Evolutionary conservation across 2,797 vertebrate species (phyloP), one percentile per base, ranked within the genome.

Genomic region (Thripadectes ignobilis): DNA sequence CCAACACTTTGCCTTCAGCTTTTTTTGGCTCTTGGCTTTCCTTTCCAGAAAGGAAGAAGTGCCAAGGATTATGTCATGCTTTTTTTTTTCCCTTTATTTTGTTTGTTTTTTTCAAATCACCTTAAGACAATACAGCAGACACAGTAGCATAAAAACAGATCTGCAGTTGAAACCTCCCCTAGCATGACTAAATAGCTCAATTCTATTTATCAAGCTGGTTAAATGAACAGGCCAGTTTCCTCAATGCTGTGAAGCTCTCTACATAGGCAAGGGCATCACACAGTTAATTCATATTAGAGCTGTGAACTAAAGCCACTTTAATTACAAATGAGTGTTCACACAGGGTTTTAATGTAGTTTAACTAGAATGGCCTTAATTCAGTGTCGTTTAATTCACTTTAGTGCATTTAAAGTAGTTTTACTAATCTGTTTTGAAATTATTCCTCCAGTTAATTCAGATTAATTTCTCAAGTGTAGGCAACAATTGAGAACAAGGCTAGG

Each of bases 371-470:
- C 59, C 88, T 92, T 82, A 95, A 91, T 92, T 96, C 93, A 84
- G 83, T 58, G 63, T 74, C 82, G 83, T 85, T 95, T 93, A 95
- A 95, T 93, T 96, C 94, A 89, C 80, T 96, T 96, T 89, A 96
- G 89, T 85, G 65, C 38, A 86, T 80, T 93, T 92, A 76, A 90
- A 92, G 74, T 86, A 81, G 80, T 94, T 93, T 86, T 57, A 89
- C 45, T 95, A 88, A 96, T 95, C 92, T 94, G 58, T 74, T 93
- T 87, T 93, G 72, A 92, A 86, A 85, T 86, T 92, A 93, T 78
- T 93, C 63, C 77, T 89, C 62, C 52, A 22, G 57, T 82, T 95
- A 91, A 93, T 94, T 96, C 77, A 93, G 88, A 94, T 86, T 86
- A 94, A 93, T 94, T 94, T 92, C 83, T 96, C 89, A 90, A 95